Evolutionary conservation across 2,797 vertebrate genomes (phyloP), one percentile per base, ranked within the genome.

Genomic region (Chelon auratus): DNA sequence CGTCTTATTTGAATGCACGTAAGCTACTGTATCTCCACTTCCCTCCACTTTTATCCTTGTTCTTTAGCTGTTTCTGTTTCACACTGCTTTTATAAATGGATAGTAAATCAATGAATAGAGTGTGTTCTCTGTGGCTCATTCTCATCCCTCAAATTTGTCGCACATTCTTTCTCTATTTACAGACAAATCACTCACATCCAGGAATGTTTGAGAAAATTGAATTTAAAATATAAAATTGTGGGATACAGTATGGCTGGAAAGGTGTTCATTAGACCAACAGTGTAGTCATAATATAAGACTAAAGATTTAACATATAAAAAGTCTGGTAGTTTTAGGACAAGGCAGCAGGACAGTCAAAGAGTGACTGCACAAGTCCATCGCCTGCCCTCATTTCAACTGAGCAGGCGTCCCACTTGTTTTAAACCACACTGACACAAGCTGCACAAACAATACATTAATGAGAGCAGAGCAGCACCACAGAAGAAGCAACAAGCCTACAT

Each of bases 81-180:
- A 62, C 20, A 53, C 39, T 37, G 39, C 17, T 43, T 39, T 77
- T 45, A 47, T 68, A 64, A 82, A 81, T 60, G 13, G 68, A 73
- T 58, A 43, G 59, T 62, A 47, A 75, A 72, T 58, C 65, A 77
- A 63, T 30, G 51, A 56, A 72, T 70, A 64, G 51, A 43, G 83
- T 76, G 12, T 7, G 42, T 26, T 10, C 24, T n/a, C 2, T 43
- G 50, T 18, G 17, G 43, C 43, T 13, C 48, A 70, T 67, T 63
- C 37, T 47, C 40, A 72, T 60, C 45, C 37, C 33, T 5, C 17
- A 57, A 13, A 20, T 61, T 61, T 52, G 52, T 48, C 51, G 68
- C 43, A 61, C 9, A 79, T 50, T 26, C 22, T 4, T 10, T 66
- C 18, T 48, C 39, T 48, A 62, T 68, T 71, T 47, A 56, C 1